Conservation (phyloP, 2,888 invertebrate genomes). For the Petrophora chlorosata region DNA sequence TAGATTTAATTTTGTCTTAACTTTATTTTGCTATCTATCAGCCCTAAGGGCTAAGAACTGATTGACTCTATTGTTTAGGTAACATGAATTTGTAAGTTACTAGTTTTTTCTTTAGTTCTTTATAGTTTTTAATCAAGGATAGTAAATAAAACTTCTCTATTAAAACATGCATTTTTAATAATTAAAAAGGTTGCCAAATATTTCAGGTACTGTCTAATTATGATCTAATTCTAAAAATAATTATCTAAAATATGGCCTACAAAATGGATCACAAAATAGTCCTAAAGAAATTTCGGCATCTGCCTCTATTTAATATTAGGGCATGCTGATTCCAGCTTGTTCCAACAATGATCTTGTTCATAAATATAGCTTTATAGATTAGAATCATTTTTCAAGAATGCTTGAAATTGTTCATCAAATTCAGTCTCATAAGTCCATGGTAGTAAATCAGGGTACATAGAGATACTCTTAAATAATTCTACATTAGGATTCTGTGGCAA, state of each 20-base stretch:
- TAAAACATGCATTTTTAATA: constrained; percentile 12
- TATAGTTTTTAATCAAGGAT: constrained; percentile 2
- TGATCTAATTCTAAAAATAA: background rate
- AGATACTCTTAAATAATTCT: constrained; percentile 59
- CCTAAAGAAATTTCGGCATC: no score
- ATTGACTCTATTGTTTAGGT: background rate
- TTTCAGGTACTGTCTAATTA: constrained; percentile 27
- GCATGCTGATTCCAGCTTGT: no score
- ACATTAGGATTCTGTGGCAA: constrained; percentile 64
- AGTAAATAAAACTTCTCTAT: constrained; percentile 16
- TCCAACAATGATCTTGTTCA: no score
- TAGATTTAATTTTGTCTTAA: background rate
- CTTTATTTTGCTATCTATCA: background rate
- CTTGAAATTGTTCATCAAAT: constrained; percentile 75
- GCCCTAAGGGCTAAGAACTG: constrained; percentile 6
- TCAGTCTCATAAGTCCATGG: constrained; percentile 76
- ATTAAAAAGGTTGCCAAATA: constrained; percentile 19
- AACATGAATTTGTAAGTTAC: background rate
- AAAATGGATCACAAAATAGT: no score
- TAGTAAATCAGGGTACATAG: constrained; percentile 73
- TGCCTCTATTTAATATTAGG: no score
- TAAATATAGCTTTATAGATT: no score
- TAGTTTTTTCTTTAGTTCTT: background rate
- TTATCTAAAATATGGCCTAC: no score
- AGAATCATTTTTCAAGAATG: constrained; percentile 55